Evolutionary conservation across 2,113 vertebrate genomes (phyloP), one percentile per base, ranked within the genome.

Genomic region (Nipponia nippon): DNA sequence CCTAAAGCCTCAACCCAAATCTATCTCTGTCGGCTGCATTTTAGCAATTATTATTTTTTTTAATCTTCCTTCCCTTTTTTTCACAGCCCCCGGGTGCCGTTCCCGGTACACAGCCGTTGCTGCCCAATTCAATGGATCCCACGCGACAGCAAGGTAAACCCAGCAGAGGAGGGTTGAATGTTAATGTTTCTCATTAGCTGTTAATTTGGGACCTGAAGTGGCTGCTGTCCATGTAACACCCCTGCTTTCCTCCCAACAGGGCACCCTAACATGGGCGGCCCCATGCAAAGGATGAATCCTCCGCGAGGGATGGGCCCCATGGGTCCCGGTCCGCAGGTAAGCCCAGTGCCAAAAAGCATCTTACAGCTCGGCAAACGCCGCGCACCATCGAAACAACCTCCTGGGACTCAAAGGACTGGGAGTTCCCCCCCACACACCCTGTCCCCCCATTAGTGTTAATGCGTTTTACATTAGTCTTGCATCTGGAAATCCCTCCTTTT

Each of bases 281-380:
- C 99, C 67, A 99, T 99, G 99, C 99, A 99, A 98, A 99, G 99
- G 98, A 99, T 99, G 99, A 99, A 99, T 94, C 99, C 99, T 96
- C 99, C 99, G 8, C 98, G 99, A 98, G 99, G 99, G 97, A 99
- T 99, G 99, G 99, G 99, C 84, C 99, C 99, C 22, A 99, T 99
- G 99, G 99, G 99, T 49, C 99, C 99, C 0, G 99, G 99, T 95
- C 99, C 99, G 38, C 99, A 99, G 99, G 99, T 99, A 98, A 96
- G 94, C 88, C 94, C 86, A 3, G 81, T 9, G 19, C 95, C 96
- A 80, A 5, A 89, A 56, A 83, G 15, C 94, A 78, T 85, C 93
- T 77, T 67, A 16, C 20, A n/a, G 56, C 70, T 77, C 52, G 20
- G 66, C 63, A 61, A 85, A 82, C 11, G 3, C 93, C 67, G 6